Percentiles rank a stretch among this genome's conserved stretches.
Conservation (phyloP, 2,888 invertebrate genomes). For the Bhutanitis thaidina region DNA sequence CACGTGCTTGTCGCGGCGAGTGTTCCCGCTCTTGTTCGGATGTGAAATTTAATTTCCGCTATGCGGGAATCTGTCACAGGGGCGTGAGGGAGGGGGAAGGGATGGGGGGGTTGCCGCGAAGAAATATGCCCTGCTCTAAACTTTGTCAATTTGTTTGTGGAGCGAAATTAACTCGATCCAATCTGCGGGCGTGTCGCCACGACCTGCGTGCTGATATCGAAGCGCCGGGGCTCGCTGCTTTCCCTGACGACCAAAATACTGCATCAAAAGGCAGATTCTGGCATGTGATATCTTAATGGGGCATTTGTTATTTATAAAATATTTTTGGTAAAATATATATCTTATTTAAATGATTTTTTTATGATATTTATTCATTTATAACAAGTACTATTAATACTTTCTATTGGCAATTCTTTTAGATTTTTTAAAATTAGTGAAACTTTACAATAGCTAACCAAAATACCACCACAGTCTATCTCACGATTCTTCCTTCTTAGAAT, state of each 20-base stretch:
- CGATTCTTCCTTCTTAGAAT: too few species aligned
- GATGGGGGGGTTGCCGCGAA: slow-evolving; percentile 51
- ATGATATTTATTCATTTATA: too few species aligned
- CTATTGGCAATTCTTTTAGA: too few species aligned
- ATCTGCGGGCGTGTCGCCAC: slow-evolving; percentile 65
- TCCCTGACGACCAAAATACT: slow-evolving; percentile 40
- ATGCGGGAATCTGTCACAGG: slow-evolving; percentile 69
- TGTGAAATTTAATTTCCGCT: slow-evolving; percentile 80
- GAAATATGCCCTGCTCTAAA: slow-evolving; percentile 79
- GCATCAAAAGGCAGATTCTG: slow-evolving; percentile 43
- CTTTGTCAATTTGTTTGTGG: slow-evolving; percentile 81
- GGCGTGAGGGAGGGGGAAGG: slow-evolving; percentile 41
- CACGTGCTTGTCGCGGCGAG: slow-evolving; percentile 64
- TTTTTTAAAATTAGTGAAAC: too few species aligned
- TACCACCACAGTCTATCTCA: too few species aligned
- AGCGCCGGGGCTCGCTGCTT: slow-evolving; percentile 49
- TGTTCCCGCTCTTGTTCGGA: slow-evolving; percentile 73
- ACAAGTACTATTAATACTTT: too few species aligned
- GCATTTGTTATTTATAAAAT: too few species aligned
- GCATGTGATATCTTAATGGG: background rate
- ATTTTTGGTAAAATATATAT: too few species aligned
- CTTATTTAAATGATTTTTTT: too few species aligned
- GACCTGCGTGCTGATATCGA: slow-evolving; percentile 60
- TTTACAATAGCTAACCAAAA: too few species aligned
- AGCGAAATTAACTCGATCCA: slow-evolving; percentile 80